A percentile compares a stretch with the other conserved stretches of the same genome.
phyloP scores from a whole-genome alignment of 2,113 vertebrate species.

The Grus americana region DNA sequence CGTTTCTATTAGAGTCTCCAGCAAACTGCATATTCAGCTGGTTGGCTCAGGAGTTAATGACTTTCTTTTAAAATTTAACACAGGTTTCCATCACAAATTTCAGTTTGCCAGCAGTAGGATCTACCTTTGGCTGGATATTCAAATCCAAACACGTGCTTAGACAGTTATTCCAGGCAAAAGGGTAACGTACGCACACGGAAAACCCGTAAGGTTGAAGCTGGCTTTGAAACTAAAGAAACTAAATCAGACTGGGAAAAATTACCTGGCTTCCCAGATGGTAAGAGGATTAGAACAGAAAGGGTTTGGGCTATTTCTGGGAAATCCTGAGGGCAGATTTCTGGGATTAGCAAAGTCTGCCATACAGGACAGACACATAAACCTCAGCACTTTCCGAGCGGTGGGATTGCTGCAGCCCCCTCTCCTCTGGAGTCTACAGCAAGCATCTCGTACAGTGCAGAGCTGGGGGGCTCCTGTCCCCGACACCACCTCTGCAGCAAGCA shows the following conservation, averaged over 20 bases:
- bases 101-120: neutral
- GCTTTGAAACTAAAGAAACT: neutral
- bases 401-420: neutral
- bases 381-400: neutral
- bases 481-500: neutral
- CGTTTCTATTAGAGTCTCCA: neutral
- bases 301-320: neutral
- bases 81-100: neutral
- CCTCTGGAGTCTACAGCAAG: neutral
- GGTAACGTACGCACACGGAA: neutral
- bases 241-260: neutral
- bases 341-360: neutral
- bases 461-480: neutral
- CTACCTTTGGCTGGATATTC: neutral
- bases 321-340: neutral
- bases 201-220: neutral
- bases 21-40: conserved; percentile 27
- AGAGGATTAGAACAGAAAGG: neutral
- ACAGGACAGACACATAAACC: neutral
- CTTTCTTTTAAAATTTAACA: conserved; percentile 68
- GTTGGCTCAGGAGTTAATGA: conserved; percentile 28
- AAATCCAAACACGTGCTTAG: neutral
- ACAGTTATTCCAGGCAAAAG: neutral
- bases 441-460: neutral
- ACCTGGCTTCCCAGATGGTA: neutral